Base-by-base conservation (phyloP, 2,888 invertebrate species). In the Chydorus sphaericus region DNA sequence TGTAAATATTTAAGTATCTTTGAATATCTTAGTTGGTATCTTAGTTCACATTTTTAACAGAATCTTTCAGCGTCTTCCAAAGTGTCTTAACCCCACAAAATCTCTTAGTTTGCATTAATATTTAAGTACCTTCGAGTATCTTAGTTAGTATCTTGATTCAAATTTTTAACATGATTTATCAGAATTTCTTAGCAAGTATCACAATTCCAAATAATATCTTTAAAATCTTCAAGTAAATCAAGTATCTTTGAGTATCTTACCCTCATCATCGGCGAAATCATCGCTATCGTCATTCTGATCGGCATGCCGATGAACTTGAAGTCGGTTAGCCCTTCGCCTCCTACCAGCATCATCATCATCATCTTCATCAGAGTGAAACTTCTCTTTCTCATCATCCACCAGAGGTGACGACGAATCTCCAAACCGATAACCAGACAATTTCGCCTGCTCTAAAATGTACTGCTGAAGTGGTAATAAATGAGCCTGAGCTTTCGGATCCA, bases 401-500 rank as follows among this genome's bases (percentile, higher is more conserved):
- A 50, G 23, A 5, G 50, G 50, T n/a, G n/a, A n/a, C 3, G 44
- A 44, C 44, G 44, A 44, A 18, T 50, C 50, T 1, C 50, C 50
- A 30, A 38, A 55, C n/a, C 14, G 57, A 57, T 61, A 62, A 79
- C 82, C 81, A 59, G 81, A 81, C 48, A 82, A 70, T 65, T 85
- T 84, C 0, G 85, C 85, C 71, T 90, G 90, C 66, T 89, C 88
- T 65, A 90, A 77, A 62, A 90, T 83, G 66, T 89, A 90, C 70
- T 89, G 86, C 69, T 89, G 88, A 60, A 90, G 71, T 10, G 89
- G 89, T 65, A 88, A 69, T 60, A 89, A 71, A 67, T 88, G 87
- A 38, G 68, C 65, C 56, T 69, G 67, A 31, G 60, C 62, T 62
- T 79, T 77, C 62, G 70, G 66, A 57, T 71, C 71, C 44, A 71